Conservation (phyloP, 2,888 invertebrate species). For the Apeira syringaria region DNA sequence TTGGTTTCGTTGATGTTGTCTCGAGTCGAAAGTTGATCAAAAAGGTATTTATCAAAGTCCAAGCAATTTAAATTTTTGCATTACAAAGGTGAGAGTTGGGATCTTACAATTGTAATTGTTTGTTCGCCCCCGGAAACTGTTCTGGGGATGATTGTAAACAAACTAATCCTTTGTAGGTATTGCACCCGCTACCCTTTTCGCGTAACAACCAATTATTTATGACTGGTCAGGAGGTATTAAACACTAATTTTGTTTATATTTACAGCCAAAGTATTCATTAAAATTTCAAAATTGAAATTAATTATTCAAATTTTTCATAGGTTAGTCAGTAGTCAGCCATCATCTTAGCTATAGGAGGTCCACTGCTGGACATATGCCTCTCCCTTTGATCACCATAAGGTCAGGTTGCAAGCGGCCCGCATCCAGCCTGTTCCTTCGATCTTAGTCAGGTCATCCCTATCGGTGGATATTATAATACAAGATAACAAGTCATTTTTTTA, state of each 20-base stretch:
- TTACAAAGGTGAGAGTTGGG: slow-evolving; percentile 14
- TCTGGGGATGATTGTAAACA: slow-evolving; percentile 17
- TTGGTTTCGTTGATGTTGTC: neutral
- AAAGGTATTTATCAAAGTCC: slow-evolving; percentile 19
- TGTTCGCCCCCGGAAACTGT: slow-evolving; percentile 13
- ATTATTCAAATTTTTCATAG: neutral
- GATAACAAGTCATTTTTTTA: too few species aligned
- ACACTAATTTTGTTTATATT: neutral
- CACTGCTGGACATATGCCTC: too few species aligned
- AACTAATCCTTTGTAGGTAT: slow-evolving; percentile 26
- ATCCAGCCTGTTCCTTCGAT: too few species aligned
- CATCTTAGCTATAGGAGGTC: too few species aligned
- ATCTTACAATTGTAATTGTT: slow-evolving; percentile 25
- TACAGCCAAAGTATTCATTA: neutral
- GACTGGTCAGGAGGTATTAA: slow-evolving; percentile 5
- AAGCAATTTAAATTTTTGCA: slow-evolving; percentile 14
- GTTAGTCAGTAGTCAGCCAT: neutral
- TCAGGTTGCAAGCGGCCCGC: too few species aligned
- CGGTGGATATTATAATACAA: too few species aligned
- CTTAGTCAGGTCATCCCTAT: too few species aligned
- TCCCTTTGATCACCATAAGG: too few species aligned
- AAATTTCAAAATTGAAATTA: too few species aligned
- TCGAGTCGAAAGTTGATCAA: slow-evolving; percentile 2
- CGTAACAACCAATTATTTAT: slow-evolving; percentile 18
- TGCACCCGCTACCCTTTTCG: slow-evolving; percentile 1